phyloP scores from a whole-genome alignment of 2,797 vertebrate genomes.

The Hyperoplus lanceolatus region DNA sequence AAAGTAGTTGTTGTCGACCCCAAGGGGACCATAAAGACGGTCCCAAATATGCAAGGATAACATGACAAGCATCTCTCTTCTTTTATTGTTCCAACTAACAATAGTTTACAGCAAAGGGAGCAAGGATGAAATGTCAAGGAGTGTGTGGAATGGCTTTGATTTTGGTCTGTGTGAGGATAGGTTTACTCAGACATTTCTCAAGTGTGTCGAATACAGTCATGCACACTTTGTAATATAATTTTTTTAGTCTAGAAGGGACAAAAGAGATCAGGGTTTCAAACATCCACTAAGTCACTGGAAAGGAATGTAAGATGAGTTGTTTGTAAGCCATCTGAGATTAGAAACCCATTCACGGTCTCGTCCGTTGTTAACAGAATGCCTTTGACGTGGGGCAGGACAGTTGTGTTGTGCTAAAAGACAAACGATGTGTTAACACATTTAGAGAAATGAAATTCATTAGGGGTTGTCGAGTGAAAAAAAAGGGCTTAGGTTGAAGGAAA shows the following conservation, averaged over 20 bases:
- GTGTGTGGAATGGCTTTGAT: slow-evolving; percentile 58
- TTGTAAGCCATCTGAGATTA: slow-evolving; percentile 45
- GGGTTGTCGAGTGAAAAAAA: slow-evolving; percentile 39
- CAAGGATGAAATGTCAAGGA: slow-evolving; percentile 43
- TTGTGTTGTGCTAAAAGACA: slow-evolving; percentile 49
- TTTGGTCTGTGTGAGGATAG: slow-evolving; percentile 41
- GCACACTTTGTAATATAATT: slow-evolving; percentile 54
- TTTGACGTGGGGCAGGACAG: slow-evolving; percentile 38
- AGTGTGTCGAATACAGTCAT: slow-evolving; percentile 35
- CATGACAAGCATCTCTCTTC: slow-evolving; percentile 44
- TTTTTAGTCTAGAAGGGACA: slow-evolving; percentile 43
- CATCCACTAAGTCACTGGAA: slow-evolving; percentile 53
- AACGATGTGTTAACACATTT: slow-evolving; percentile 57
- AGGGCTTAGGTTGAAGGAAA: slow-evolving; percentile 40
- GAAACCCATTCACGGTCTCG: slow-evolving; percentile 38
- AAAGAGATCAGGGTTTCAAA: slow-evolving; percentile 50
- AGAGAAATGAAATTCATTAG: slow-evolving; percentile 54
- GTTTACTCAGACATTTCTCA: slow-evolving; percentile 35
- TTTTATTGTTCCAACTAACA: slow-evolving; percentile 44
- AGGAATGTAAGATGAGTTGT: slow-evolving; percentile 55
- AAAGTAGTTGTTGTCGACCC: slow-evolving; percentile 41
- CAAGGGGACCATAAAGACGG: slow-evolving; percentile 26
- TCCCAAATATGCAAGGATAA: slow-evolving; percentile 38
- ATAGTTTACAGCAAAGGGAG: slow-evolving; percentile 44
- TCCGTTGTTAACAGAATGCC: slow-evolving; percentile 34